phyloP scores from a whole-genome alignment of 2,888 invertebrate genomes.

The Xanthia icteritia region DNA sequence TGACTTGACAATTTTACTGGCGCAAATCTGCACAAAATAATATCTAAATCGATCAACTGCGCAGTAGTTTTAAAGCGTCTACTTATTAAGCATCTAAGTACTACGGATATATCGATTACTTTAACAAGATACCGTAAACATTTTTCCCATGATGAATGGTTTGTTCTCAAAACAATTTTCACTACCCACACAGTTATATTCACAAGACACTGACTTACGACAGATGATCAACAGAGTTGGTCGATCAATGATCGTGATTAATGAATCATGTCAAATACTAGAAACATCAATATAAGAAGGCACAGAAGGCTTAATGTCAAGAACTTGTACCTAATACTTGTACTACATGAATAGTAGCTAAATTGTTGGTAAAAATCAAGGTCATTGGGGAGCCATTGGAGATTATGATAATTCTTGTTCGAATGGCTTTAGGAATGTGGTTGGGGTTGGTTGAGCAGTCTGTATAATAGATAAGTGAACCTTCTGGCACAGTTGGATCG shows the following conservation, averaged over 20 bases:
- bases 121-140: slow-evolving; percentile 17
- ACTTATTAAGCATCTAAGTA: neutral
- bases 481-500: slow-evolving; percentile 24
- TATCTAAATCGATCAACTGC: slow-evolving; percentile 8
- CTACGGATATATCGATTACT: slow-evolving; percentile 8
- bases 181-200: slow-evolving; percentile 36
- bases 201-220: slow-evolving; percentile 24
- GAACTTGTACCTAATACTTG: neutral
- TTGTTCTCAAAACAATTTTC: slow-evolving; percentile 47
- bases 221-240: slow-evolving; percentile 54
- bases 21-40: slow-evolving; percentile 13
- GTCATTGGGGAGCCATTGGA: neutral
- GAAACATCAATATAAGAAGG: neutral
- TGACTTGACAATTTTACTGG: slow-evolving; percentile 22
- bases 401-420: neutral
- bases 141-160: slow-evolving; percentile 39
- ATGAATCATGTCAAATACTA: slow-evolving; percentile 69
- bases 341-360: neutral
- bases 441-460: neutral
- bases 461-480: neutral
- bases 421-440: neutral
- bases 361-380: neutral
- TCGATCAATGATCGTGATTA: slow-evolving; percentile 72
- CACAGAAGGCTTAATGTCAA: slow-evolving; percentile 34
- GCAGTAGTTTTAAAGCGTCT: neutral